Conservation (phyloP, 2,888 invertebrate species). For the Ophion ventricosus region DNA sequence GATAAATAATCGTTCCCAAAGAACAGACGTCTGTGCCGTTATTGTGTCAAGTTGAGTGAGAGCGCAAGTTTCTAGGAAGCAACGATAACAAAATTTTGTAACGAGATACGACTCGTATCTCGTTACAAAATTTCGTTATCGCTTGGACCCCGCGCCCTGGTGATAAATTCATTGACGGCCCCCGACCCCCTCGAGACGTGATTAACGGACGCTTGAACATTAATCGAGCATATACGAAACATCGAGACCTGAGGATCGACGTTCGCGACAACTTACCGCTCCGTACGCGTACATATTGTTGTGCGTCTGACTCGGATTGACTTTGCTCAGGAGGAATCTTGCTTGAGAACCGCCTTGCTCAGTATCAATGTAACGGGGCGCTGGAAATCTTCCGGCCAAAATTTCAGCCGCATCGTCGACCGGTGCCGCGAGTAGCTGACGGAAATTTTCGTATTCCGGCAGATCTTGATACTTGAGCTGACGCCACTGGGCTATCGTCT, state of each 20-base stretch:
- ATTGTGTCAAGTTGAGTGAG: too few species aligned
- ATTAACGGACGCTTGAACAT: not conserved
- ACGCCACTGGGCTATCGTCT: slow-evolving; percentile 99
- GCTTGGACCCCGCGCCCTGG: not conserved
- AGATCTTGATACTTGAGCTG: slow-evolving; percentile 97
- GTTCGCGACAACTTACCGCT: slow-evolving; percentile 87
- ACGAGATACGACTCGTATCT: too few species aligned
- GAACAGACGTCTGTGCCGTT: not conserved
- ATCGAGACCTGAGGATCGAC: not conserved
- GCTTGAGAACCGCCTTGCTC: slow-evolving; percentile 99
- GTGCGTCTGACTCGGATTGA: slow-evolving; percentile 99
- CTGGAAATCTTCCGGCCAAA: slow-evolving; percentile 97
- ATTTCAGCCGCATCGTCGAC: slow-evolving; percentile 99
- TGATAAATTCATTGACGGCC: not conserved
- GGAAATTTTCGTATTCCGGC: slow-evolving; percentile 99
- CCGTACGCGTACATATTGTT: slow-evolving; percentile 99
- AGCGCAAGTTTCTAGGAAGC: too few species aligned
- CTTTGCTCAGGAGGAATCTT: slow-evolving; percentile 98
- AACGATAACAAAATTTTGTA: too few species aligned
- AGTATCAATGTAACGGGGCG: slow-evolving; percentile 99
- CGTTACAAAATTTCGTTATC: too few species aligned
- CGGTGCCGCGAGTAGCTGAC: slow-evolving; percentile 97
- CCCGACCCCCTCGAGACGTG: not conserved
- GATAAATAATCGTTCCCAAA: not conserved
- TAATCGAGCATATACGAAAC: not conserved